phyloP scores from a whole-genome alignment of 2,888 invertebrate genomes.

The Aleiodes testaceus region DNA sequence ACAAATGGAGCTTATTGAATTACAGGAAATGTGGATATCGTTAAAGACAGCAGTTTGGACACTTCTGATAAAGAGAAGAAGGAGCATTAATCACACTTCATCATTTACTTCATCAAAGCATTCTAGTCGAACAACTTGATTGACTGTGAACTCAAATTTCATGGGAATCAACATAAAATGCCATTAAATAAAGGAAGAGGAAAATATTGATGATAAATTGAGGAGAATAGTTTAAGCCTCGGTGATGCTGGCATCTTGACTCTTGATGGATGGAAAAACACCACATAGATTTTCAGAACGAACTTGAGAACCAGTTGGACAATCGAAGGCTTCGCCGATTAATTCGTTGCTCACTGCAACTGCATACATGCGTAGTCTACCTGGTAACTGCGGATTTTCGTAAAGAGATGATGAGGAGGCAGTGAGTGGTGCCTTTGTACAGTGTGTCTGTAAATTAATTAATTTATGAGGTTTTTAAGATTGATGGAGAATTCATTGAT shows the following conservation, averaged over 20 bases:
- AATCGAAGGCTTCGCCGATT: conserved; percentile 57
- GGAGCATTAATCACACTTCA: conserved; percentile 47
- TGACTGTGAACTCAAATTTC: conserved; percentile 38
- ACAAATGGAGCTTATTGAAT: conserved; percentile 14
- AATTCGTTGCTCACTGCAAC: conserved; percentile 52
- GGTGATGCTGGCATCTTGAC: conserved; percentile 26
- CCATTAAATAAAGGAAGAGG: neutral
- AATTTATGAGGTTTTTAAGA: conserved; percentile 10
- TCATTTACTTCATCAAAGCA: conserved; percentile 44
- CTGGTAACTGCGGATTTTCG: conserved; percentile 57
- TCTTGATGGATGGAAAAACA: conserved; percentile 57
- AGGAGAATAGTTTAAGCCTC: neutral
- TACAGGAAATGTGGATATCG: conserved; percentile 57
- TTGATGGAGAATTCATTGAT: conserved; percentile 21
- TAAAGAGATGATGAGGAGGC: conserved; percentile 58
- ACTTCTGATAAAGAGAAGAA: conserved; percentile 43
- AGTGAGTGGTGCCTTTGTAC: conserved; percentile 60
- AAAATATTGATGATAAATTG: conserved; percentile 37
- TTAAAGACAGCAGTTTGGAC: conserved; percentile 50
- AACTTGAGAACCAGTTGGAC: conserved; percentile 54
- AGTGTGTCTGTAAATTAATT: conserved; percentile 57
- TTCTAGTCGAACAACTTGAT: conserved; percentile 63
- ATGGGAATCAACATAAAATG: conserved; percentile 17
- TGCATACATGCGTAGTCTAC: conserved; percentile 55
- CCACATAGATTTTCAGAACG: conserved; percentile 50